Percentiles rank a stretch among this genome's conserved stretches.
phyloP scores from a whole-genome alignment of 2,888 invertebrate genomes.

The Orthosia gothica region DNA sequence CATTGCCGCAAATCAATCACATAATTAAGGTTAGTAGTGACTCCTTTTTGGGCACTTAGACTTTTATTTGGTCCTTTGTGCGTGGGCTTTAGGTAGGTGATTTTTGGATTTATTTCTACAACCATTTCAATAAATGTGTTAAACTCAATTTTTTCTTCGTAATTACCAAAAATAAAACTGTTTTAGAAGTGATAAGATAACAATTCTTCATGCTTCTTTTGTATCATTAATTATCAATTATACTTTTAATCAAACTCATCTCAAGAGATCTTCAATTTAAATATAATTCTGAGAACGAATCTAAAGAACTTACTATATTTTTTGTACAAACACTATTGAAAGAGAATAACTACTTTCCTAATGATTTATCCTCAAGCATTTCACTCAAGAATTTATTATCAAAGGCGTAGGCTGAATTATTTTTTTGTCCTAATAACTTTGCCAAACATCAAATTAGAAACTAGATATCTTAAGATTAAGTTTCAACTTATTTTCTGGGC shows the following conservation, averaged over 20 bases:
- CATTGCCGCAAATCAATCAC: too few relatives aligned
- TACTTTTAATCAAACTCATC: not conserved
- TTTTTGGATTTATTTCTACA: too few relatives aligned
- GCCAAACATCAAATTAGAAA: conserved; percentile 27
- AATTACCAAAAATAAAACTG: not conserved
- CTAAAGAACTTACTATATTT: not conserved
- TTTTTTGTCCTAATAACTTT: conserved; percentile 30
- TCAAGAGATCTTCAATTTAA: not conserved
- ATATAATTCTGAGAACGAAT: not conserved
- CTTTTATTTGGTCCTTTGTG: too few relatives aligned
- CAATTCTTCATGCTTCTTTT: not conserved
- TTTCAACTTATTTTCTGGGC: conserved; percentile 9
- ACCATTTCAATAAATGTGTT: too few relatives aligned
- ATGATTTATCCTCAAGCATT: conserved; percentile 17
- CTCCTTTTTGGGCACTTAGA: too few relatives aligned
- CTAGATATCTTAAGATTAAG: conserved; percentile 27
- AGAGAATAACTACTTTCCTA: conserved; percentile 6
- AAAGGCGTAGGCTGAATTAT: conserved; percentile 9
- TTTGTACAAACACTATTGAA: conserved; percentile 7
- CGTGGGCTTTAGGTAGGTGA: too few relatives aligned
- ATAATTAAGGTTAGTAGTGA: too few relatives aligned
- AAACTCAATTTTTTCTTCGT: too few relatives aligned
- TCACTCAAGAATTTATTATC: conserved; percentile 19
- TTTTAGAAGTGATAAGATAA: not conserved
- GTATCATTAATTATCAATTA: not conserved